phyloP scores from a whole-genome alignment of 1,140 invertebrate species.

The Hesperophylax magnus region DNA sequence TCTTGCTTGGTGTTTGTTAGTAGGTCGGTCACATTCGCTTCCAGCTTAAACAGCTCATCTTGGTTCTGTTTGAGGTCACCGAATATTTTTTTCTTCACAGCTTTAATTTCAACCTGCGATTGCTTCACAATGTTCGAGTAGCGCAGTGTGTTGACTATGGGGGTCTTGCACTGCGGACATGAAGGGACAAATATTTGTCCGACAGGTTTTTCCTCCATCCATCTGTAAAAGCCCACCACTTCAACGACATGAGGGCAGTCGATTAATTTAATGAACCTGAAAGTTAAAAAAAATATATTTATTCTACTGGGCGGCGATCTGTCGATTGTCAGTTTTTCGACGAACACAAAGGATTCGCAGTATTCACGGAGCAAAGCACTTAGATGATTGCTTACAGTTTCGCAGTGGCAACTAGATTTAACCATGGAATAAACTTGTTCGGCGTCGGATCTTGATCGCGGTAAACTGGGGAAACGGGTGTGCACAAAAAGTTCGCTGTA shows the following conservation, averaged over 20 bases:
- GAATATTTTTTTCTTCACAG: slow-evolving; percentile 30
- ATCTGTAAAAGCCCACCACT: slow-evolving; percentile 42
- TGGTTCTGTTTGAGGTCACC: background rate
- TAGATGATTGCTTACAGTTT: too few species aligned
- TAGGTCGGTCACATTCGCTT: background rate
- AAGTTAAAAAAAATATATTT: too few species aligned
- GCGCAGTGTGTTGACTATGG: slow-evolving; percentile 43
- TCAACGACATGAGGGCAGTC: slow-evolving; percentile 47
- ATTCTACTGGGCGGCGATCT: too few species aligned
- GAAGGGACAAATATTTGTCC: slow-evolving; percentile 28
- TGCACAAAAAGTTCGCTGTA: too few species aligned
- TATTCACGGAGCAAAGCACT: too few species aligned
- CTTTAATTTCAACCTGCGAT: background rate
- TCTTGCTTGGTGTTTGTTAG: background rate
- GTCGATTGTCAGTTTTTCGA: too few species aligned
- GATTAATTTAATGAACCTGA: slow-evolving; percentile 47
- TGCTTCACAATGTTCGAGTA: slow-evolving; percentile 36
- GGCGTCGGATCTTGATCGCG: too few species aligned
- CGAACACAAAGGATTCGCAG: too few species aligned
- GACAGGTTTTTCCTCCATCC: background rate
- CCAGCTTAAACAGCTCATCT: background rate
- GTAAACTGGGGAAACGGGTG: too few species aligned
- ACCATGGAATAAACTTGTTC: too few species aligned
- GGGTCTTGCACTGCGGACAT: slow-evolving; percentile 46
- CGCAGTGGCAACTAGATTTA: too few species aligned